Base-by-base conservation (phyloP, 2,888 invertebrate genomes). In the Polymixis flavicincta region DNA sequence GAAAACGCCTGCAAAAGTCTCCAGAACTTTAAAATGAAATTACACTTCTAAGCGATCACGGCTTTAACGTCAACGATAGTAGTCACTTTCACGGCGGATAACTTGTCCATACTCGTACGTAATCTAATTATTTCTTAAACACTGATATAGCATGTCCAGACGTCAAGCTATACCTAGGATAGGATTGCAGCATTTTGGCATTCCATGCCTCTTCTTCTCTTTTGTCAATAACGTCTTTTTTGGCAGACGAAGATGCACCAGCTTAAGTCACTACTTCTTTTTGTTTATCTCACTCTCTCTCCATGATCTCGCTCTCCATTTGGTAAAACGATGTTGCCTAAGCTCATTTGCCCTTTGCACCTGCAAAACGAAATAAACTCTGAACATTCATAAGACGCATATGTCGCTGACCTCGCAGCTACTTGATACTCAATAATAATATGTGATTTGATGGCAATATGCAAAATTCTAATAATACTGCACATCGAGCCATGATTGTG, bases 81-180 rank as follows among this genome's bases (percentile, higher is more conserved):
- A 90, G 88, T 89, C 88, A 88, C 84, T 87, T 90, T 88, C 87
- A 88, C 85, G 84, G 85, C 70, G 82, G 85, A 86, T 88, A 86
- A 84, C 85, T 76, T 59, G 48, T 37, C 37, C 42, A 60, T 60
- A 57, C 50, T n/a, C n/a, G 59, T 66, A 32, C 37, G 37, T 45
- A 74, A 71, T 66, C 60, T 25, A 50, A 37, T 71, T 73, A 71
- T 68, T 79, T 76, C 60, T 59, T 71, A 55, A 74, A 69, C 59
- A 54, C 19, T 67, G 45, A 22, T 37, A 25, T 19, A 69, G 54
- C 55, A 57, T n/a, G 68, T 65, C 61, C 42, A 54, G 42, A 37
- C 32, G 6, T 63, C 25, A 66, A 54, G 32, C 32, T 48, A 25
- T 37, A 52, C 17, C 37, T 37, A 37, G 37, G 7, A 57, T 22